A percentile compares a stretch with the other conserved stretches of the same genome.
These are phyloP conservation scores for Caenorhabditis briggsae DNA, from an alignment of 1,140 invertebrate genomes.

Conservation along the genomic window DNA sequence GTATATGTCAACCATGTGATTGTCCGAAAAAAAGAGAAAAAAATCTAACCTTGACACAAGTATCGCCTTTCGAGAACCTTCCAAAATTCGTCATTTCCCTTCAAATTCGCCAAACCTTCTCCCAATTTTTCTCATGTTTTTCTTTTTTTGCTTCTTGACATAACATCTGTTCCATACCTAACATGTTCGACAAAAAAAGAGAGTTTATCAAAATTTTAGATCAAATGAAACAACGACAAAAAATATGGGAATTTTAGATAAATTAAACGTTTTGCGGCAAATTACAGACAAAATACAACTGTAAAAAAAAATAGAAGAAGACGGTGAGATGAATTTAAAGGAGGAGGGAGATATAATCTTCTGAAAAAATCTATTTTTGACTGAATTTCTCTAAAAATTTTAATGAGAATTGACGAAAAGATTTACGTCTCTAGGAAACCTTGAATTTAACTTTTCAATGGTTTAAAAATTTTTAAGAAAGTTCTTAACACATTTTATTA, in stretches of 20 bases:
- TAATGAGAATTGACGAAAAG: too few species aligned
- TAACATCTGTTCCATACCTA: not conserved
- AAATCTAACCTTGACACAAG: slow-evolving; percentile 35
- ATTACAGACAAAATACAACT: not conserved
- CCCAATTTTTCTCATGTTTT: slow-evolving; percentile 10
- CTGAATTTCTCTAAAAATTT: too few species aligned
- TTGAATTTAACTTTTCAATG: too few species aligned
- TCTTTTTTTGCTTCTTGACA: not conserved
- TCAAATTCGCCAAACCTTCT: slow-evolving; percentile 43
- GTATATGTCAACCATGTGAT: slow-evolving; percentile 37
- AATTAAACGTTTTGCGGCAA: not conserved
- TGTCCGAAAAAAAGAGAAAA: slow-evolving; percentile 18
- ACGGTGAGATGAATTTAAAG: not conserved
- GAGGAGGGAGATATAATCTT: too few species aligned
- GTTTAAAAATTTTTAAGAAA: too few species aligned
- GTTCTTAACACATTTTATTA: too few species aligned
- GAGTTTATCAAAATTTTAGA: not conserved
- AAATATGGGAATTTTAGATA: not conserved
- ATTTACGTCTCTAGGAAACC: too few species aligned
- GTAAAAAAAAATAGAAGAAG: slow-evolving; percentile 1
- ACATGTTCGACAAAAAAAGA: not conserved
- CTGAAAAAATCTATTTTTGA: too few species aligned
- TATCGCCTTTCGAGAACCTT: slow-evolving; percentile 37
- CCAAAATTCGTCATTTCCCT: slow-evolving; percentile 9
- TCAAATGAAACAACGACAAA: not conserved